These are phyloP conservation scores for Andrena trimmerana DNA, from an alignment of 2,888 invertebrate species.

Conservation along the genomic window DNA sequence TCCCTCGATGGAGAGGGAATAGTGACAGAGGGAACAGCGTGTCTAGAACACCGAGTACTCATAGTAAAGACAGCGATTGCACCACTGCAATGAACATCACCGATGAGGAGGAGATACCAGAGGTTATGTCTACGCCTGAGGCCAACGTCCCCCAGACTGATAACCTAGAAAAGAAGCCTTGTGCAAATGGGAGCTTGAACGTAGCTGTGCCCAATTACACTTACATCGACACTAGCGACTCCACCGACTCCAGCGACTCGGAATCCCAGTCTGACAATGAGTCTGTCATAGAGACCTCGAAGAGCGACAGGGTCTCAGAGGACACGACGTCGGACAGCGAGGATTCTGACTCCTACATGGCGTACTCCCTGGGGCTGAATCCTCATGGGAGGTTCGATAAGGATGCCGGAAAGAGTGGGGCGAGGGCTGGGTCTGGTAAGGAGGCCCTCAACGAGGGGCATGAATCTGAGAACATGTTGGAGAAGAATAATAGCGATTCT, in stretches of 20 bases:
- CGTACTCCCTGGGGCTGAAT: constrained; percentile 79
- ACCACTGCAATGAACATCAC: constrained; percentile 64
- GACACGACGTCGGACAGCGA: constrained; percentile 63
- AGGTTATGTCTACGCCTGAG: not conserved
- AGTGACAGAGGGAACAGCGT: constrained; percentile 22
- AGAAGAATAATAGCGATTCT: constrained; percentile 61
- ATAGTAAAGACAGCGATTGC: constrained; percentile 48
- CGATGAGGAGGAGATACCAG: constrained; percentile 61
- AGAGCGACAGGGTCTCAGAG: constrained; percentile 34
- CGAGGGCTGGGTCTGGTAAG: not conserved
- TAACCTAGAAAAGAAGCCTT: not conserved
- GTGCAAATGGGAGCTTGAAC: constrained; percentile 33
- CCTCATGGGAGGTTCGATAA: constrained; percentile 38
- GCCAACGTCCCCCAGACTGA: not conserved
- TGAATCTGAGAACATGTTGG: constrained; percentile 39
- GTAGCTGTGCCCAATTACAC: constrained; percentile 68
- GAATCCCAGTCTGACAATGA: constrained; percentile 65
- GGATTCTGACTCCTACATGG: constrained; percentile 79
- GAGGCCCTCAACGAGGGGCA: constrained; percentile 6
- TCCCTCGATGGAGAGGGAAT: constrained; percentile 13
- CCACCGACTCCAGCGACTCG: constrained; percentile 53
- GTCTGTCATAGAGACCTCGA: constrained; percentile 48
- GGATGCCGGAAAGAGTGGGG: not conserved
- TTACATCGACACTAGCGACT: constrained; percentile 69
- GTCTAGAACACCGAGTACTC: constrained; percentile 40